Evolutionary conservation across 2,797 vertebrate species (phyloP).

Genomic region (Cirrhinus mrigala): DNA sequence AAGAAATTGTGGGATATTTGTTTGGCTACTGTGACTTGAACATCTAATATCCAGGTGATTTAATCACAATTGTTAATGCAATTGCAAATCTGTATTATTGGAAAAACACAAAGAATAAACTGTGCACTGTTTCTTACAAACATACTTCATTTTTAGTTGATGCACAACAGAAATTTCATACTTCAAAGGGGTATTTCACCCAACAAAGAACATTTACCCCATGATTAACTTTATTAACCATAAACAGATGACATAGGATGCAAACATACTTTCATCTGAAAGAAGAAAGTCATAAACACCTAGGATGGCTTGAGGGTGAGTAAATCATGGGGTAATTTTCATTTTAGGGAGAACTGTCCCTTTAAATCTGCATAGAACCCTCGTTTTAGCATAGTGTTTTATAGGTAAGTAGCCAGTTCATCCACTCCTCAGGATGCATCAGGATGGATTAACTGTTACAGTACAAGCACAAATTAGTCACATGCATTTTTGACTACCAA

Average conservation of each 20-base stretch:
- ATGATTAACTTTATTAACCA: too few relatives aligned
- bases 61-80: background rate
- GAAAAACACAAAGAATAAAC: background rate
- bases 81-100: background rate
- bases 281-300: too few relatives aligned
- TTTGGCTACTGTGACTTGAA: slow-evolving; percentile 2
- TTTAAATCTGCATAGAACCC: background rate
- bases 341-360: too few relatives aligned
- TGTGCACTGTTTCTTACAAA: background rate
- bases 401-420: background rate
- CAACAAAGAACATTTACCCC: too few relatives aligned
- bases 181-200: too few relatives aligned
- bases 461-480: background rate
- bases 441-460: background rate
- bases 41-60: background rate
- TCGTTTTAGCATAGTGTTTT: background rate
- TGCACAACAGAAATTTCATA: background rate
- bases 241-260: too few relatives aligned
- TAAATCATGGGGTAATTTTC: too few relatives aligned
- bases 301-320: too few relatives aligned
- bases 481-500: background rate
- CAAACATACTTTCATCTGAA: too few relatives aligned
- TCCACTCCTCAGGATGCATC: background rate
- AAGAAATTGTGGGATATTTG: background rate
- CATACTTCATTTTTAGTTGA: background rate